Evolutionary conservation across 2,113 vertebrate species (phyloP).

Genomic region (Tichodroma muraria): DNA sequence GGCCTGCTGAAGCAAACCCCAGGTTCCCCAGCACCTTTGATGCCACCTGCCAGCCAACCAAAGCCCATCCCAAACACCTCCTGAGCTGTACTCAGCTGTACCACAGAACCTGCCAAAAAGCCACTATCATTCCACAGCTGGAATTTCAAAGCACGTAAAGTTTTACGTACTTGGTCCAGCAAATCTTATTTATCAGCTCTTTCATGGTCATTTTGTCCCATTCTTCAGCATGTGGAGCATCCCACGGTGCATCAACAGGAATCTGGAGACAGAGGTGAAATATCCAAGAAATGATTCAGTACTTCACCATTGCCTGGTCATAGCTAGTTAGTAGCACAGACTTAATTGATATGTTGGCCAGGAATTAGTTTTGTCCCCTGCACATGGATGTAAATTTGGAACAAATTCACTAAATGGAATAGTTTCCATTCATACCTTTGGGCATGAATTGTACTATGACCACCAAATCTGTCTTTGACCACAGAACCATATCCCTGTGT

Average conservation of each 20-base stretch:
- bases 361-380: background rate
- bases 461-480: background rate
- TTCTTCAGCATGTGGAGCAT: constrained; percentile 70
- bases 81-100: background rate
- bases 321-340: background rate
- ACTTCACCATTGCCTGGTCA: background rate
- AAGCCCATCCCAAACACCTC: background rate
- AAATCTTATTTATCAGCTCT: constrained; percentile 76
- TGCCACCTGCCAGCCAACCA: background rate
- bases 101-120: background rate
- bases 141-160: background rate
- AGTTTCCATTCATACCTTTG: background rate
- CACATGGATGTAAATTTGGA: background rate
- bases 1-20: background rate
- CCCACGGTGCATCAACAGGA: constrained; percentile 76
- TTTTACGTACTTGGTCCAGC: constrained; percentile 75
- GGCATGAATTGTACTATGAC: background rate
- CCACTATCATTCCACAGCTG: background rate
- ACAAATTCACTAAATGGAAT: background rate
- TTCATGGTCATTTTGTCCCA: constrained; percentile 82
- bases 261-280: constrained; percentile 67
- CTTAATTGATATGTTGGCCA: background rate
- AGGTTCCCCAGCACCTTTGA: background rate
- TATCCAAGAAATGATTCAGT: background rate
- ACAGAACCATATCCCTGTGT: too few species aligned